These are phyloP conservation scores for Pagetopsis macropterus DNA, from an alignment of 2,797 vertebrate species.

Conservation along the genomic window DNA sequence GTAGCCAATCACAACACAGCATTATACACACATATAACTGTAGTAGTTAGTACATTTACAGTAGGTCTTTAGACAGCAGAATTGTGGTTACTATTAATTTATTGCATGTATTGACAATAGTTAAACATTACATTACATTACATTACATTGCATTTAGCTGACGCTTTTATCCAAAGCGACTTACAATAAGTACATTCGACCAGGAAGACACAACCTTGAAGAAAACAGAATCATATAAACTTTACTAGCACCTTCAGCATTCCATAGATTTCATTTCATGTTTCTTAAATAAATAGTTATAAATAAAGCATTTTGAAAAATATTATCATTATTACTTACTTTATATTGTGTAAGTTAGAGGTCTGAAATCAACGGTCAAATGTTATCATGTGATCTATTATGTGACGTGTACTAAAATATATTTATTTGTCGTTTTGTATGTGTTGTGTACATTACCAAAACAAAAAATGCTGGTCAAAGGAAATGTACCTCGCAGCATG, in stretches of 20 bases:
- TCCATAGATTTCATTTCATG: background rate
- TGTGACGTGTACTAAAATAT: conserved; percentile 27
- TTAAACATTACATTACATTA: too few species aligned
- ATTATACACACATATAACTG: background rate
- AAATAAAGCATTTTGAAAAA: background rate
- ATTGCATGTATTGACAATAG: background rate
- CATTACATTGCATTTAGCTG: too few species aligned
- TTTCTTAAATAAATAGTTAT: background rate
- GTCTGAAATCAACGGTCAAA: conserved; percentile 60
- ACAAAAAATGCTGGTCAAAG: conserved; percentile 45
- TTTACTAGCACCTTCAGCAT: background rate
- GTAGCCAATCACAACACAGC: background rate
- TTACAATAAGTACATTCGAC: too few species aligned
- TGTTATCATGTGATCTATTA: conserved; percentile 80
- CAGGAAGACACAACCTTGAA: too few species aligned
- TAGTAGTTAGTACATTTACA: too few species aligned
- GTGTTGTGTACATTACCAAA: conserved; percentile 32
- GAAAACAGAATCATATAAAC: too few species aligned
- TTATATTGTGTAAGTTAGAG: conserved; percentile 20
- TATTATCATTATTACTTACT: conserved; percentile 5
- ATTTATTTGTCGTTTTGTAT: too few species aligned
- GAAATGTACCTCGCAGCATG: conserved; percentile 57
- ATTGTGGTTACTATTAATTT: background rate
- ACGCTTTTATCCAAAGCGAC: too few species aligned
- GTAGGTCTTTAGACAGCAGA: background rate